Percentiles rank a stretch among this genome's conserved stretches.
Conservation (phyloP, 2,888 invertebrate genomes). For the Tinea semifulvella region DNA sequence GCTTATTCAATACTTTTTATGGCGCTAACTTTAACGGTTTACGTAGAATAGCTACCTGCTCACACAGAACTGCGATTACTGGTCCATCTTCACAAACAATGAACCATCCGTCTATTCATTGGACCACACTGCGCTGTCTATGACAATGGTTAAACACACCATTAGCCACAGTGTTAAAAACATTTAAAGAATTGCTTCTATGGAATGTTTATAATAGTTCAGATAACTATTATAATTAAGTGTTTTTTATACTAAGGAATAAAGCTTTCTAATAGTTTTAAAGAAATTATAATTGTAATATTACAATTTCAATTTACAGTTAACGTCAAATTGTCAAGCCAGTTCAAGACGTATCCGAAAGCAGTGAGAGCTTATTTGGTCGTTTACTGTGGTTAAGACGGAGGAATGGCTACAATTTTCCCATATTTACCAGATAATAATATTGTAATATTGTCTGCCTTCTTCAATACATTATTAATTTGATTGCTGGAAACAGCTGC, state of each 20-base stretch:
- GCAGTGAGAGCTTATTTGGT: conserved; percentile 38
- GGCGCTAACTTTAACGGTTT: conserved; percentile 1
- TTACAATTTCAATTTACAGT: conserved; percentile 22
- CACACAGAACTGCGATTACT: background rate
- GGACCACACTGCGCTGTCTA: conserved; percentile 4
- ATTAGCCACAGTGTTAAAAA: too few relatives aligned
- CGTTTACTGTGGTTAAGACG: conserved; percentile 29
- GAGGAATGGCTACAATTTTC: conserved; percentile 27
- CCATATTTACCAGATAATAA: conserved; percentile 31
- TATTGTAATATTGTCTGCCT: conserved; percentile 26
- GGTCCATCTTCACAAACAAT: conserved; percentile 2
- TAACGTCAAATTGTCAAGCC: conserved; percentile 25
- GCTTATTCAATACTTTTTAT: conserved; percentile 4
- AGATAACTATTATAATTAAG: too few relatives aligned
- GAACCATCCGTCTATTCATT: background rate
- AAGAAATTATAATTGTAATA: background rate
- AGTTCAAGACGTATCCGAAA: conserved; percentile 29
- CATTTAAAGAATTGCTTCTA: too few relatives aligned
- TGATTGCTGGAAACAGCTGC: conserved; percentile 20
- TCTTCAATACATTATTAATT: conserved; percentile 25
- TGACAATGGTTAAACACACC: too few relatives aligned
- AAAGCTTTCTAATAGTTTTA: too few relatives aligned
- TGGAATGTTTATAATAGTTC: too few relatives aligned
- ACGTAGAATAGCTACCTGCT: conserved; percentile 8
- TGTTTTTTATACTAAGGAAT: too few relatives aligned